Evolutionary conservation across 2,113 vertebrate species (phyloP), one percentile per base, ranked within the genome.

Genomic region (Elachura formosa): DNA sequence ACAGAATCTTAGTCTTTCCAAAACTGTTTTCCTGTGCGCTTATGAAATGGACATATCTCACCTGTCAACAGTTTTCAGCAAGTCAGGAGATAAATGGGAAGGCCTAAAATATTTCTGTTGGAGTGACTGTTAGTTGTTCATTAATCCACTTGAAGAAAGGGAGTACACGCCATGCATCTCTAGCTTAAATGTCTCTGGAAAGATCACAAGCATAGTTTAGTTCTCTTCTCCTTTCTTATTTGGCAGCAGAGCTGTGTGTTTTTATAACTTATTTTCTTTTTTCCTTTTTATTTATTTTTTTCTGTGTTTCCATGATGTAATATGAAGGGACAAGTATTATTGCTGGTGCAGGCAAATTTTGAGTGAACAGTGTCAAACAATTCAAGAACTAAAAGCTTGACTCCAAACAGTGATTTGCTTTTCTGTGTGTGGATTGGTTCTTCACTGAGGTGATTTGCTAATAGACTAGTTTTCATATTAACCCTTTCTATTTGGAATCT

Each of bases 41-140:
- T 93, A 67, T 85, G 89, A 93, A 94, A 87, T 76, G 84, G 58
- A 71, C 89, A 93, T 84, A 82, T 95, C 87, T 94, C 75, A 88
- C 89, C 91, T 96, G 91, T 95, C 93, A 97, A 94, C 95, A 95
- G 49, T 95, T 96, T 52, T 92, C 68, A 71, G 49, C 64, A 84
- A 89, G 73, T 78, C 69, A 74, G 66, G 74, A 92, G 96, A 97
- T 96, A 89, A 96, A 84, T 56, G 41, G 9, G 18, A 49, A 91
- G 46, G 76, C 84, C 92, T 96, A 91, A 90, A 95, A 93, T 92
- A 67, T 75, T 93, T 94, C 82, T 45, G 54, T 54, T 93, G 82
- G 81, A 81, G 82, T 88, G 62, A 75, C 89, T 92, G 48, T 45
- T 92, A 48, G 59, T 40, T 90, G 85, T 58, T 90, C 63, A 46